Conservation (phyloP, 2,888 invertebrate species). For the Agrochola macilenta region DNA sequence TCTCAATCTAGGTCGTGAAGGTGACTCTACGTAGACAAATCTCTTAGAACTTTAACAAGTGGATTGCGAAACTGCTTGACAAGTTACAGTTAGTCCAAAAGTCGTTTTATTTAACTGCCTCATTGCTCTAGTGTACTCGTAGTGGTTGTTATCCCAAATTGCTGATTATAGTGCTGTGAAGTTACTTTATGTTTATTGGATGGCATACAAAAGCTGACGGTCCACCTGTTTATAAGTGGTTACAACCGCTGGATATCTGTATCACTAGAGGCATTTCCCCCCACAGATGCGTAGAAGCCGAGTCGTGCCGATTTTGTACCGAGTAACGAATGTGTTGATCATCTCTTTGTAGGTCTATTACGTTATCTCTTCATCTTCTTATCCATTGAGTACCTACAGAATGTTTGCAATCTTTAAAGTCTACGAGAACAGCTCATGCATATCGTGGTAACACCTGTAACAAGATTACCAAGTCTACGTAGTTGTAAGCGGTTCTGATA, state of each 20-base stretch:
- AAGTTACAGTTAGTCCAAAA: conserved; percentile 8
- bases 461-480: background rate
- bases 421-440: background rate
- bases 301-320: background rate
- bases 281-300: too few relatives aligned
- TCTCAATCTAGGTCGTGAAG: conserved; percentile 22
- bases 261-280: background rate
- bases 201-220: background rate
- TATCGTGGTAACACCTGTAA: background rate
- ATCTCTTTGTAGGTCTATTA: background rate
- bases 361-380: too few relatives aligned
- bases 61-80: conserved; percentile 23
- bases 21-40: background rate
- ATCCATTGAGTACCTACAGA: background rate
- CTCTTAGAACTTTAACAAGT: background rate
- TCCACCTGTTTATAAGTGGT: background rate
- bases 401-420: background rate
- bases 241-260: background rate
- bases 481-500: background rate
- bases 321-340: background rate
- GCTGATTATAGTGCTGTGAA: background rate
- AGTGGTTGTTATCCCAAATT: background rate
- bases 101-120: background rate
- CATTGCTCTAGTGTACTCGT: background rate
- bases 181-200: background rate